Evolutionary conservation across 2,888 invertebrate species (phyloP), one percentile per base, ranked within the genome.

Genomic region (Eretmocerus hayati): DNA sequence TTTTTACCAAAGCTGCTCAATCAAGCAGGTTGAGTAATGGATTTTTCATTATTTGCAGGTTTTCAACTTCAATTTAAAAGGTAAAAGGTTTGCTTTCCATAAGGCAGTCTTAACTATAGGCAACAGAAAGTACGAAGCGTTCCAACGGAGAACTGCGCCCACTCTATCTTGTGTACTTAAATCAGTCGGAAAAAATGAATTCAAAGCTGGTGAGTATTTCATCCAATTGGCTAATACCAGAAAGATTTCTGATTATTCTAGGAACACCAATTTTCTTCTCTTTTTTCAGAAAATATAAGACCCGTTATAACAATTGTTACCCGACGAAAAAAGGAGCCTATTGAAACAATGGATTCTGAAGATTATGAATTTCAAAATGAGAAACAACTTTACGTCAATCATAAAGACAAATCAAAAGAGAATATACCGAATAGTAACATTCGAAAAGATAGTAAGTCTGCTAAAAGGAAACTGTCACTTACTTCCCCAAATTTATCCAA

Each of bases 201-300:
- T 31, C 22, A 33, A 46, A 44, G 41, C 38, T 31, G 30, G 55
- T 55, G 11, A 46, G 46, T 43, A 23, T 21, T 23, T 41, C 8
- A 30, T 37, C 23, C 36, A 13, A 42, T 30, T 31, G 20, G 21
- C 5, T 37, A 18, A 8, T 22, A n/a, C n/a, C n/a, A n/a, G n/a
- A n/a, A n/a, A n/a, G n/a, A n/a, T n/a, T n/a, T n/a, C 36, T 20
- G 32, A 15, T 22, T 32, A 46, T 35, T 19, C 16, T 9, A 30
- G 13, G 13, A 30, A 30, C 13, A 9, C 8, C 8, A 30, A 8
- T 9, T 30, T 30, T 30, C 30, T 30, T 26, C 19, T 23, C 8
- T 30, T 43, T 46, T 37, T 31, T 15, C 22, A 55, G 55, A 46
- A 19, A 50, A 55, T 36, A 31, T 55, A 5, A 48, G 42, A 33